Percentiles rank a stretch among this genome's conserved stretches.
These are phyloP conservation scores for Thera britannica DNA, from an alignment of 2,888 invertebrate species.

Conservation along the genomic window DNA sequence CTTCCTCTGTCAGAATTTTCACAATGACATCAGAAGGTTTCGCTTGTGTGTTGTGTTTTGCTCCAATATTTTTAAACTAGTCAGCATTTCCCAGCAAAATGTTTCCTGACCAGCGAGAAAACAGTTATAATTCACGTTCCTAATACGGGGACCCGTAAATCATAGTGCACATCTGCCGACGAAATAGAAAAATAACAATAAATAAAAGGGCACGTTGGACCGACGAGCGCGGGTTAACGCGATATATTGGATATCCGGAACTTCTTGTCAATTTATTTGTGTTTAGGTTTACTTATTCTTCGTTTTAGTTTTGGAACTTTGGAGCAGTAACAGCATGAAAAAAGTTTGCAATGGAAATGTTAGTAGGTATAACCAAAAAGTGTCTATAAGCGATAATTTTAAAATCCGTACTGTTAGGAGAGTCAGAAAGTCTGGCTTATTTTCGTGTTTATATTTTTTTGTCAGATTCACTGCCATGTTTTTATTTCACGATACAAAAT, in stretches of 20 bases:
- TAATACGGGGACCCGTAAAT: slow-evolving; percentile 80
- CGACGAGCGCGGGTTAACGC: slow-evolving; percentile 52
- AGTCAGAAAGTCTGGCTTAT: too few relatives aligned
- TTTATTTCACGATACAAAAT: too few relatives aligned
- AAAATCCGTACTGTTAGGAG: too few relatives aligned
- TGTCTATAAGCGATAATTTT: too few relatives aligned
- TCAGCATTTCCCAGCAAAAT: slow-evolving; percentile 37
- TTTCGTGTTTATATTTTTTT: too few relatives aligned
- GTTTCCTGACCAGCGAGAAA: slow-evolving; percentile 57
- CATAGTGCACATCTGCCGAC: slow-evolving; percentile 82
- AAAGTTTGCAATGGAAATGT: too few relatives aligned
- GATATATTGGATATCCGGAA: slow-evolving; percentile 52
- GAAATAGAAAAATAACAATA: slow-evolving; percentile 85
- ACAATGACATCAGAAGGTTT: too few relatives aligned
- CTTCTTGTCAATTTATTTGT: slow-evolving; percentile 33
- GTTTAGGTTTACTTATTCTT: slow-evolving; percentile 20
- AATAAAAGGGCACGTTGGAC: slow-evolving; percentile 59
- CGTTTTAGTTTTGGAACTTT: slow-evolving; percentile 11
- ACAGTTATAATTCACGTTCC: slow-evolving; percentile 73
- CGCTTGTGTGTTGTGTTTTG: too few relatives aligned
- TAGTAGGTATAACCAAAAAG: too few relatives aligned
- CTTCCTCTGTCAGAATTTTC: too few relatives aligned
- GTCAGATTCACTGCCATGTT: too few relatives aligned
- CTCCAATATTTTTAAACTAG: slow-evolving; percentile 33
- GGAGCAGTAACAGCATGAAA: neutral